These are phyloP conservation scores for Phalangium opilio DNA, from an alignment of 2,888 invertebrate species.

Conservation along the genomic window DNA sequence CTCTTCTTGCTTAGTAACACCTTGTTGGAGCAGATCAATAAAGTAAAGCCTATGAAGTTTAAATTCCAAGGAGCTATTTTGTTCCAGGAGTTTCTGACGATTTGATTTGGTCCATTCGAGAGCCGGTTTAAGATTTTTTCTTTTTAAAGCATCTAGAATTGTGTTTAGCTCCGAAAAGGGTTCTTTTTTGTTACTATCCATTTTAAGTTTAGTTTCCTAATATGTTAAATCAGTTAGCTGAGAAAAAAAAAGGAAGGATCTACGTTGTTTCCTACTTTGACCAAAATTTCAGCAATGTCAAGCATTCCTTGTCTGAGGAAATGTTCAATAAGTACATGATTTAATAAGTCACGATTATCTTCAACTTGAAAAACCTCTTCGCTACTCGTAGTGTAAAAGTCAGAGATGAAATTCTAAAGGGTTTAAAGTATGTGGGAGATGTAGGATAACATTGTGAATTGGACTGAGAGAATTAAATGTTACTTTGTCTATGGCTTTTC, in stretches of 20 bases:
- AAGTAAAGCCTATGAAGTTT: conserved; percentile 65
- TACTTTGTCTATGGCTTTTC: conserved; percentile 83
- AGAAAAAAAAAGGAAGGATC: not conserved
- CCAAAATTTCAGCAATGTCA: conserved; percentile 72
- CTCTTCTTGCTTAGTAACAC: conserved; percentile 53
- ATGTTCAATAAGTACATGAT: conserved; percentile 85
- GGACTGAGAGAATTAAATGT: too few species aligned
- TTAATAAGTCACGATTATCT: conserved; percentile 51
- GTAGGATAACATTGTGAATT: too few species aligned
- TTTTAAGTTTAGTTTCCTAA: conserved; percentile 50
- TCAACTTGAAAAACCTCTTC: conserved; percentile 62
- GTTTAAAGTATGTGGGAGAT: too few species aligned
- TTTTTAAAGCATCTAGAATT: conserved; percentile 69
- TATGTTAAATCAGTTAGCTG: conserved; percentile 8
- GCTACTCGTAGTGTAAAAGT: conserved; percentile 73
- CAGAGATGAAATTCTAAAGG: conserved; percentile 65
- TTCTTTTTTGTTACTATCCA: conserved; percentile 49
- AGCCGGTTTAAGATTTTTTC: conserved; percentile 54
- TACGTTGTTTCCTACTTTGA: conserved; percentile 37
- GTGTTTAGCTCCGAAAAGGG: conserved; percentile 70
- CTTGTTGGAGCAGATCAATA: conserved; percentile 51
- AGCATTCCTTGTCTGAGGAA: conserved; percentile 86
- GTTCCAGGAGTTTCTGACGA: conserved; percentile 50
- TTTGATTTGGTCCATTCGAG: conserved; percentile 59
- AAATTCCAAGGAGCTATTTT: conserved; percentile 51